Evolutionary conservation across 2,113 vertebrate species (phyloP).

Genomic region (Cebus imitator): DNA sequence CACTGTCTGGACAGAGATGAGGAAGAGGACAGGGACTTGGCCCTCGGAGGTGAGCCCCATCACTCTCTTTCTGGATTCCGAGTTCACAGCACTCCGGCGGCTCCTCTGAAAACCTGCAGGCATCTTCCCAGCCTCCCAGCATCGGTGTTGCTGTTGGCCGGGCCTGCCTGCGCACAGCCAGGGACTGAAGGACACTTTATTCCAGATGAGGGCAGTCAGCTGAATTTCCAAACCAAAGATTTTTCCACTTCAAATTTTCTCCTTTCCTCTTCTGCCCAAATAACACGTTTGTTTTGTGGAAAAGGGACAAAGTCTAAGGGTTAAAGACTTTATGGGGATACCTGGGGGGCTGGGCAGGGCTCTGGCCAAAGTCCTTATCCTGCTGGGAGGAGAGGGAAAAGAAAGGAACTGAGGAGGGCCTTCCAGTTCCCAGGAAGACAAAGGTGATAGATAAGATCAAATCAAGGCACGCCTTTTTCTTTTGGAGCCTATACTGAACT

Average conservation of each 20-base stretch:
- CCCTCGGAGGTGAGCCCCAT: neutral
- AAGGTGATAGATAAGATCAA: no score
- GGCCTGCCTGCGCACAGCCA: neutral
- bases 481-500: neutral
- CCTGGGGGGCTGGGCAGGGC: neutral
- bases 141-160: constrained; percentile 78
- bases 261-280: constrained; percentile 52
- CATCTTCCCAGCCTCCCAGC: neutral
- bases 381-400: neutral
- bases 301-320: neutral
- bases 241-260: constrained; percentile 57
- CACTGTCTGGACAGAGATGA: neutral
- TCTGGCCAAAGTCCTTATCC: neutral
- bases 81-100: neutral
- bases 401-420: neutral
- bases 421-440: neutral
- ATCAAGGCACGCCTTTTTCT: neutral
- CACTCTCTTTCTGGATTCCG: neutral
- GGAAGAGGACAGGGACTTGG: neutral
- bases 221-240: constrained; percentile 35
- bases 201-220: constrained; percentile 57
- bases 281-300: neutral
- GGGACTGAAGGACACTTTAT: constrained; percentile 74
- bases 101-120: neutral
- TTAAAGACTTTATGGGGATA: neutral